Evolutionary conservation across 2,888 invertebrate species (phyloP).

Genomic region (Agrotis ipsilon): DNA sequence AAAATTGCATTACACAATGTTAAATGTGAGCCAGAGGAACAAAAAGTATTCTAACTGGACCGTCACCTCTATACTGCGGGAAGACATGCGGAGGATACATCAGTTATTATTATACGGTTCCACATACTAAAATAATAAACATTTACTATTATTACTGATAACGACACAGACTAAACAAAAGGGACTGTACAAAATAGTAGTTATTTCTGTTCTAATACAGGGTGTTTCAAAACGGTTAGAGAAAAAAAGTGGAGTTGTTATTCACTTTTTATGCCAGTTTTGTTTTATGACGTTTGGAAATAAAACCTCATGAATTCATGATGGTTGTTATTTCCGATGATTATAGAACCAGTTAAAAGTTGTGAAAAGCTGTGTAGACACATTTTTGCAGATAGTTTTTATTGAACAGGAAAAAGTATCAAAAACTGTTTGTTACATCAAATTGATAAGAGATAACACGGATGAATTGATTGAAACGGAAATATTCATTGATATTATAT

Average conservation of each 20-base stretch:
- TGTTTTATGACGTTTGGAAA: constrained; percentile 6
- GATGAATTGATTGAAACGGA: constrained; percentile 22
- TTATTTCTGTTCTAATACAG: constrained; percentile 3
- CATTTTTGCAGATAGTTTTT: not conserved
- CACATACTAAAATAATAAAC: constrained; percentile 31
- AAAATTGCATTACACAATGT: constrained; percentile 75
- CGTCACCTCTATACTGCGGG: constrained; percentile 61
- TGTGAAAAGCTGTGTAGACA: not conserved
- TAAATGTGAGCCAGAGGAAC: constrained; percentile 51
- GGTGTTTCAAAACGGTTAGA: not conserved
- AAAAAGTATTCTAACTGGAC: constrained; percentile 49
- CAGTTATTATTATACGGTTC: constrained; percentile 30
- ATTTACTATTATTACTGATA: constrained; percentile 35
- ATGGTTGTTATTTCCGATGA: constrained; percentile 5
- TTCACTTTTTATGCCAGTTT: constrained; percentile 5
- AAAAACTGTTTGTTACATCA: constrained; percentile 1
- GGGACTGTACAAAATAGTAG: constrained; percentile 4
- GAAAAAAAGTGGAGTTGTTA: constrained; percentile 7
- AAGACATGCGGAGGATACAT: constrained; percentile 52
- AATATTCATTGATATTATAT: constrained; percentile 13
- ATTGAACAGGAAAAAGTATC: constrained; percentile 4
- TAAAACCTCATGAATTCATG: not conserved
- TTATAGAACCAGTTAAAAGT: constrained; percentile 1
- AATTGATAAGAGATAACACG: constrained; percentile 17
- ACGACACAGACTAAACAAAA: constrained; percentile 13